phyloP scores from a whole-genome alignment of 2,113 vertebrate species.

The Chauna torquata region DNA sequence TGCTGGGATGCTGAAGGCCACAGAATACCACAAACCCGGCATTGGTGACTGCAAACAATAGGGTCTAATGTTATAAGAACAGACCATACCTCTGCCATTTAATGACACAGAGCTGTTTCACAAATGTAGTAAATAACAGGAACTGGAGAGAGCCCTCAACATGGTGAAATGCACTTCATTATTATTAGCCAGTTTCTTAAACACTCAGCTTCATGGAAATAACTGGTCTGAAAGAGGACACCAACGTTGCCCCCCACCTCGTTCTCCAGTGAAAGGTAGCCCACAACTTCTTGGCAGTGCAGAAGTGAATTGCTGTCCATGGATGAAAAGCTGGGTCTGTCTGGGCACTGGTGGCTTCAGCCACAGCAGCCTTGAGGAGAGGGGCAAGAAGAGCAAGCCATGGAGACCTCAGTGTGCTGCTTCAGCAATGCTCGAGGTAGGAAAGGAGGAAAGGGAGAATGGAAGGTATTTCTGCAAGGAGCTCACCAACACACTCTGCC shows the following conservation, averaged over 20 bases:
- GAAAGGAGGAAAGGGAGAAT: background rate
- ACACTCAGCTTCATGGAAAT: background rate
- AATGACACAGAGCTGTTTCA: background rate
- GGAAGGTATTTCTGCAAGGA: background rate
- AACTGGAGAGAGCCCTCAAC: background rate
- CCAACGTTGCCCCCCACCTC: accelerated
- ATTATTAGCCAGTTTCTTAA: background rate
- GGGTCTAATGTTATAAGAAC: background rate
- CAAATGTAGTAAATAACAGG: background rate
- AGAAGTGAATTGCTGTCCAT: background rate
- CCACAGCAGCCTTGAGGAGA: background rate
- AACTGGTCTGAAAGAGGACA: background rate
- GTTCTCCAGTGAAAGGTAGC: background rate
- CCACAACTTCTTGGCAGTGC: background rate
- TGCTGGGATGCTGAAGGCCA: background rate
- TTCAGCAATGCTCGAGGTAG: accelerated
- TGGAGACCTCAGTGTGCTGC: accelerated
- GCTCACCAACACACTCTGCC: background rate
- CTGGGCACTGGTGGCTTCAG: background rate
- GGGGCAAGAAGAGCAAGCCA: background rate
- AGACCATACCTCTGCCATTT: background rate
- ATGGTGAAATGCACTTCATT: background rate
- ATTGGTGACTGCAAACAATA: background rate
- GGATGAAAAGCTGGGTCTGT: background rate
- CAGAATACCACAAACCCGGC: background rate